A percentile compares a stretch with the other conserved stretches of the same genome.
Evolutionary conservation across 2,888 invertebrate genomes (phyloP).

Genomic region (Ophion obscuratus): DNA sequence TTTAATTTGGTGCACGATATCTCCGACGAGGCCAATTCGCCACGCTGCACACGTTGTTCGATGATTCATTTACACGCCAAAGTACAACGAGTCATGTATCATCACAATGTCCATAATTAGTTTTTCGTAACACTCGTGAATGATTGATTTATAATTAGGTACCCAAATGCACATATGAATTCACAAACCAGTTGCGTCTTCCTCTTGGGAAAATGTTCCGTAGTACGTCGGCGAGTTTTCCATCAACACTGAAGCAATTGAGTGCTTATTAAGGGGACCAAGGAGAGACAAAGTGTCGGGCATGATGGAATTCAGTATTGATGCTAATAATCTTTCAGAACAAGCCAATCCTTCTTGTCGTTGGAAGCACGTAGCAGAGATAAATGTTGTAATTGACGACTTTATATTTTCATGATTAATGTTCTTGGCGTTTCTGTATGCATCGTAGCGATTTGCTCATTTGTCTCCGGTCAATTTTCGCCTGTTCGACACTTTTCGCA

Average conservation of each 20-base stretch:
- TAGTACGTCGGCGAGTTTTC: constrained; percentile 54
- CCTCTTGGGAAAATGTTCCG: constrained; percentile 58
- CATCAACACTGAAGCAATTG: constrained; percentile 50
- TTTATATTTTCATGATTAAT: too few species aligned
- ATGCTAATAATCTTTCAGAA: too few species aligned
- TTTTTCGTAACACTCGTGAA: constrained; percentile 16
- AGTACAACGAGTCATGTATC: constrained; percentile 5
- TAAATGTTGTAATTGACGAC: too few species aligned
- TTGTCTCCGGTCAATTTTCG: too few species aligned
- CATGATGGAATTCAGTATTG: too few species aligned
- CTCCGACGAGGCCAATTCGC: constrained; percentile 38
- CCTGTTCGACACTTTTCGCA: too few species aligned
- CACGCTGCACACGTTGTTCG: not conserved
- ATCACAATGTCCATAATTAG: constrained; percentile 18
- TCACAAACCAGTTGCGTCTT: constrained; percentile 35
- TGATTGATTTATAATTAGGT: constrained; percentile 31
- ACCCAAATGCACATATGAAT: constrained; percentile 11
- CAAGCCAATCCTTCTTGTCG: too few species aligned
- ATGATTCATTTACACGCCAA: constrained; percentile 3
- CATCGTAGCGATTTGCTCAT: too few species aligned
- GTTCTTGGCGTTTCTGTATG: too few species aligned
- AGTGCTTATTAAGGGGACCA: not conserved
- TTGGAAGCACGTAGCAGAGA: too few species aligned
- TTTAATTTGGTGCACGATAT: constrained; percentile 33
- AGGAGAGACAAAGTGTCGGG: too few species aligned